Evolutionary conservation across 1,140 invertebrate species (phyloP), one percentile per base, ranked within the genome.

Genomic region (Drosophila trapezifrons): DNA sequence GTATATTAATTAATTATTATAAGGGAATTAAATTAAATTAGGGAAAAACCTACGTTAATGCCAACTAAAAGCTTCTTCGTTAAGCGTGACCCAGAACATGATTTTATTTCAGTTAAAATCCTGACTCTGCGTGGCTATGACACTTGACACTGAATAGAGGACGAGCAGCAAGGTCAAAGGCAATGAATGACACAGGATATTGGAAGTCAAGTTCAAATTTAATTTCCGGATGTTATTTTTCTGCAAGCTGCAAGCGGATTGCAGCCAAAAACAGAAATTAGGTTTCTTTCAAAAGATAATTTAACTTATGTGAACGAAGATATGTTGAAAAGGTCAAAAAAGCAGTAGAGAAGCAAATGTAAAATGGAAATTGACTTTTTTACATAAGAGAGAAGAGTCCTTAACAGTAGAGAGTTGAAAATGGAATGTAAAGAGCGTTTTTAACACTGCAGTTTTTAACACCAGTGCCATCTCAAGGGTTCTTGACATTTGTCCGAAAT

Each of bases 141-240:
- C 47, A 51, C 10, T 18, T 51, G 47, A 51, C 47, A 51, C 17
- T 51, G 25, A 51, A 2, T 18, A 51, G n/a, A 18, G 25, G 27
- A 17, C 25, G 47, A 12, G 47, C 10, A 13, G 17, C 8, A 51
- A 25, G 47, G 47, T 51, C 47, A 29, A 7, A 51, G 47, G 10
- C n/a, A 29, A 49, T n/a, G 18, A 17, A 29, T 17, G n/a, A 7
- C 10, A 18, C 25, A 51, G 47, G 47, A 51, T 51, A 51, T 51
- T 51, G 25, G 18, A 51, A 51, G n/a, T 51, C 47, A 51, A 51
- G 47, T 32, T 51, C 47, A 32, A 13, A 32, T 51, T 51, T 51
- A 51, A 51, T 51, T 18, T 51, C 47, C 47, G 47, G 27, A 51
- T 51, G 10, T 17, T 17, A 10, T 18, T 25, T 4, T 9, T 32